These are phyloP conservation scores for Daphoenositta chrysoptera DNA, from an alignment of 2,113 vertebrate genomes.

Conservation along the genomic window DNA sequence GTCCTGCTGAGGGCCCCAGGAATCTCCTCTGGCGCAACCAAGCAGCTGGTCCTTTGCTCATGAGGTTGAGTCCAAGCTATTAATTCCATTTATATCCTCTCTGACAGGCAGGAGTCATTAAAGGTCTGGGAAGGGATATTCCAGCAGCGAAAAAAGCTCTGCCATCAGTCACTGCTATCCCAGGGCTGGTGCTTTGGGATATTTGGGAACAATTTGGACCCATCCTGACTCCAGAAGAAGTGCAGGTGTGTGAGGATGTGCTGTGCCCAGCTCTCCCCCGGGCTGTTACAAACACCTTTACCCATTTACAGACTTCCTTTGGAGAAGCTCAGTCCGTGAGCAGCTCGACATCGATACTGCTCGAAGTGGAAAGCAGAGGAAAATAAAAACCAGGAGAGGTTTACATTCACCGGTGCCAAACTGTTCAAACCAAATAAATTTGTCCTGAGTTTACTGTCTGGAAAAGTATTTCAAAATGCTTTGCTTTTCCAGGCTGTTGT, in stretches of 20 bases:
- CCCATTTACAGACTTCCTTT: neutral
- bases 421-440: neutral
- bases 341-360: neutral
- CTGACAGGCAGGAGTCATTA: neutral
- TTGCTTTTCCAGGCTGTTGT: neutral
- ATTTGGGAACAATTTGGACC: neutral
- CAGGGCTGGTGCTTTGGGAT: neutral
- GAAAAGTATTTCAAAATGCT: neutral
- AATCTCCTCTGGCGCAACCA: neutral
- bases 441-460: constrained; percentile 13
- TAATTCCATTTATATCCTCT: neutral
- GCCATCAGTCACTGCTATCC: neutral
- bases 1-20: neutral
- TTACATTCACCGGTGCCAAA: neutral
- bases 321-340: neutral
- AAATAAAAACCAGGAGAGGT: neutral
- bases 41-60: neutral
- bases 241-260: neutral
- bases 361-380: neutral
- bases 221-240: neutral
- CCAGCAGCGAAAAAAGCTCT: neutral
- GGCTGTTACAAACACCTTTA: neutral
- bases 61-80: neutral
- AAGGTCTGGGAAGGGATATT: neutral
- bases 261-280: neutral